Evolutionary conservation across 2,797 vertebrate species (phyloP).

Genomic region (Distichodus sexfasciatus): DNA sequence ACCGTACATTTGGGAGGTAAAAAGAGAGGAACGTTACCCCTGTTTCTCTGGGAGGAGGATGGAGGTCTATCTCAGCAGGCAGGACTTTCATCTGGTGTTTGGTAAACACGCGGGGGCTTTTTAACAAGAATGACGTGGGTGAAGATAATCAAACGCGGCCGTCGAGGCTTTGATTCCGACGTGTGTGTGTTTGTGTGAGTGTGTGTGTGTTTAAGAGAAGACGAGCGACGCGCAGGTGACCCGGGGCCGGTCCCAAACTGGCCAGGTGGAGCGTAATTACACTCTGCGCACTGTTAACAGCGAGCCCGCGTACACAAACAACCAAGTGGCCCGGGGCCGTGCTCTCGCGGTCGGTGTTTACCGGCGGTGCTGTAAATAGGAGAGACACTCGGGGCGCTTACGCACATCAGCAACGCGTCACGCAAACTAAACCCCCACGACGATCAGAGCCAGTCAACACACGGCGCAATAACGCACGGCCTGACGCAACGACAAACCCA

Average conservation of each 20-base stretch:
- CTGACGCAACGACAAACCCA: too few species aligned
- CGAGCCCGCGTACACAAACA: conserved; percentile 34
- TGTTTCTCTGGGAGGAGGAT: not conserved
- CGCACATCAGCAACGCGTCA: conserved; percentile 23
- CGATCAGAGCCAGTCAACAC: not conserved
- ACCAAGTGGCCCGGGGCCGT: conserved; percentile 38
- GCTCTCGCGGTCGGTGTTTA: conserved; percentile 41
- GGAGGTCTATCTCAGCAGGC: conserved; percentile 10
- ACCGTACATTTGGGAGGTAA: too few species aligned
- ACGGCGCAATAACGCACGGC: too few species aligned
- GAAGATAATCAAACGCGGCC: conserved; percentile 12
- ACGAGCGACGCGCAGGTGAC: conserved; percentile 18
- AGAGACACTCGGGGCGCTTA: conserved; percentile 24
- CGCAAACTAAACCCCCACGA: conserved; percentile 14
- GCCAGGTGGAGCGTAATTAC: conserved; percentile 41
- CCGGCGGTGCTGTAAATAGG: conserved; percentile 43
- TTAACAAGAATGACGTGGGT: conserved; percentile 31
- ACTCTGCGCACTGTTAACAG: conserved; percentile 37
- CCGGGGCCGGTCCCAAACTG: conserved; percentile 15
- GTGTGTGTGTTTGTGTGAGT: conserved; percentile 26
- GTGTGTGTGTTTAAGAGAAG: conserved; percentile 15
- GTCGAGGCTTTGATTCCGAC: conserved; percentile 14
- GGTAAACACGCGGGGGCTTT: conserved; percentile 34
- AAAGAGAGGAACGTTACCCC: not conserved
- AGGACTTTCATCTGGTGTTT: conserved; percentile 33